Conservation (phyloP, 2,113 vertebrate genomes). For the Xenopus laevis region DNA sequence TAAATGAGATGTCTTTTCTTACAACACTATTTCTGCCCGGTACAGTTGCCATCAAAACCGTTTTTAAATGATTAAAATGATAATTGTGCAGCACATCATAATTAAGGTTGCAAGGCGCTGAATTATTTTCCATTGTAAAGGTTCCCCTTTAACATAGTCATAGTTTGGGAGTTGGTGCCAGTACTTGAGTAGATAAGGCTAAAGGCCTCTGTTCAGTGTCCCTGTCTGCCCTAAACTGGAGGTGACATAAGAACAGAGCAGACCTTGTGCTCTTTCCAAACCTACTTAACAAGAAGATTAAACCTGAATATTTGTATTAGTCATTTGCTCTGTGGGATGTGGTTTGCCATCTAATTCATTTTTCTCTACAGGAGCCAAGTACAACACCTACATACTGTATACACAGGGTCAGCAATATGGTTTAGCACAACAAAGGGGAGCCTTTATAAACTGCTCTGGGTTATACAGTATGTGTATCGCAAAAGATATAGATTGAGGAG, state of each 20-base stretch:
- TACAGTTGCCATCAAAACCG: no score
- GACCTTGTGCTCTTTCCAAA: constrained; percentile 40
- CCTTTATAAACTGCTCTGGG: constrained; percentile 12
- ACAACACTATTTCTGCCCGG: no score
- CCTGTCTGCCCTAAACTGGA: constrained; percentile 29
- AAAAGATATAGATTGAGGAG: constrained; percentile 17
- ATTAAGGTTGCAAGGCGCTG: no score
- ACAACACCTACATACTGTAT: constrained; percentile 27
- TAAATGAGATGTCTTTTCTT: no score
- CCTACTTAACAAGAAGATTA: constrained; percentile 34
- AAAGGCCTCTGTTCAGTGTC: constrained; percentile 28
- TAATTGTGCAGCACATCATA: no score
- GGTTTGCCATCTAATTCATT: constrained; percentile 44
- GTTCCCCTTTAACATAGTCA: no score
- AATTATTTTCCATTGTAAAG: no score
- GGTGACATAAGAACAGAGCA: constrained; percentile 43
- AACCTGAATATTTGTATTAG: constrained; percentile 34
- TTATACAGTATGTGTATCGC: not conserved
- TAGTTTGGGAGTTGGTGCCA: constrained; percentile 21
- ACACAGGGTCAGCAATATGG: not conserved
- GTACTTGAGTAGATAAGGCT: constrained; percentile 37
- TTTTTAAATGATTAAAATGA: no score
- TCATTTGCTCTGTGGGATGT: constrained; percentile 36
- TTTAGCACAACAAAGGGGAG: constrained; percentile 6
- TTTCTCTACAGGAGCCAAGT: constrained; percentile 30